phyloP scores from a whole-genome alignment of 2,888 invertebrate genomes.

The Ceraclea dissimilis region DNA sequence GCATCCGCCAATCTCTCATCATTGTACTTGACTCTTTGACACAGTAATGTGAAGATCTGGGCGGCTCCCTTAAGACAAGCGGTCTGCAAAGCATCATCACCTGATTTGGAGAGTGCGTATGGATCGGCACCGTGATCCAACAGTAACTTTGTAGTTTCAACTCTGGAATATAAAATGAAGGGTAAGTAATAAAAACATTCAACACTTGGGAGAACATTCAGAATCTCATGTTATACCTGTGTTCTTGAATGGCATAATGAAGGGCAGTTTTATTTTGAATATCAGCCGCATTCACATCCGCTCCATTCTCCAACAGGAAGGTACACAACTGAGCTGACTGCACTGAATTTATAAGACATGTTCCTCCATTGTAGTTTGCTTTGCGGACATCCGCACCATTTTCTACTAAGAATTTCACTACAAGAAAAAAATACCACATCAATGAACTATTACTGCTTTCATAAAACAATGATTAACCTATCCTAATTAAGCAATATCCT shows the following conservation, averaged over 20 bases:
- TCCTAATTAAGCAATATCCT: no score
- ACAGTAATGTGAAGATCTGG: conserved; percentile 63
- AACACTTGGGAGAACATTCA: no score
- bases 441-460: background rate
- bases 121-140: conserved; percentile 76
- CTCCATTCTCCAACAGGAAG: conserved; percentile 72
- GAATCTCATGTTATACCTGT: conserved; percentile 42
- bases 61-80: conserved; percentile 75
- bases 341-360: conserved; percentile 88
- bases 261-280: conserved; percentile 86
- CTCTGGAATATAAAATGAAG: conserved; percentile 35
- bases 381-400: conserved; percentile 77
- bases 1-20: conserved; percentile 72
- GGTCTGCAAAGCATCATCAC: conserved; percentile 84
- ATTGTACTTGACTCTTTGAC: conserved; percentile 52
- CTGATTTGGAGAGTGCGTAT: conserved; percentile 65
- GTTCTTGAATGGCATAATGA: conserved; percentile 88
- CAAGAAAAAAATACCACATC: no score
- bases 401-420: conserved; percentile 65
- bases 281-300: conserved; percentile 78
- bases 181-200: background rate
- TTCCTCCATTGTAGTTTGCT: conserved; percentile 86
- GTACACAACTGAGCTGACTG: conserved; percentile 77
- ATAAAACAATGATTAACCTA: no score
- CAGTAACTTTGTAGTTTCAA: conserved; percentile 76